Conservation (phyloP, 2,888 invertebrate genomes). For the Drosophila diplacantha region DNA sequence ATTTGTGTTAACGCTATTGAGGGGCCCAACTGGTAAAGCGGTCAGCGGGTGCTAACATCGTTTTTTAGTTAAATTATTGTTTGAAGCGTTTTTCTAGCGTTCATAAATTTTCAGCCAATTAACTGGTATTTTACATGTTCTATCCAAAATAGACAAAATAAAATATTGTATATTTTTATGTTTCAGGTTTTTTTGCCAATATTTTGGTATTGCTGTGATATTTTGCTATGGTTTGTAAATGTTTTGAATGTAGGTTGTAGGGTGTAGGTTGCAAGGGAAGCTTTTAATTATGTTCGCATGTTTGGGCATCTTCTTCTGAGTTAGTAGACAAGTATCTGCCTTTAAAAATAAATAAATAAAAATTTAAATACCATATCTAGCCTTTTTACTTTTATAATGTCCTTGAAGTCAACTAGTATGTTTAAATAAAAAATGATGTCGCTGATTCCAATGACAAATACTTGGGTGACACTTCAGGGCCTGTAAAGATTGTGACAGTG, state of each 20-base stretch:
- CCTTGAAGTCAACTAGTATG: no score
- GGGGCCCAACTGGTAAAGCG: background rate
- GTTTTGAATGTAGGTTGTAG: no score
- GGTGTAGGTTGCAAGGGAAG: background rate
- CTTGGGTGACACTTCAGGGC: background rate
- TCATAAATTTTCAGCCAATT: slow-evolving; percentile 25
- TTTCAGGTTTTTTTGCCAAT: background rate
- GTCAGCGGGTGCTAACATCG: slow-evolving; percentile 4
- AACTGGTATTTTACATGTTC: slow-evolving; percentile 1
- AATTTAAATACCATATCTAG: background rate
- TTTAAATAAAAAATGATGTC: background rate
- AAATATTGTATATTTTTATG: background rate
- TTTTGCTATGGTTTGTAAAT: no score
- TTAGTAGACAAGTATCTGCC: no score
- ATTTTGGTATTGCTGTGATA: background rate
- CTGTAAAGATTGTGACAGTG: slow-evolving; percentile 6
- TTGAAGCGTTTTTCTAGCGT: slow-evolving; percentile 13
- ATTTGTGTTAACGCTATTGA: background rate
- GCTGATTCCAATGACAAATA: background rate
- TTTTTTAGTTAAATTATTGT: slow-evolving; percentile 16
- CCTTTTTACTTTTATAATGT: no score
- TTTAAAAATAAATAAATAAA: background rate
- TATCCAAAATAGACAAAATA: background rate
- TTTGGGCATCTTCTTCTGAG: no score
- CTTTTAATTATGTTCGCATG: slow-evolving; percentile 3